phyloP scores from a whole-genome alignment of 2,888 invertebrate genomes.

The Drosophila subsilvestris region DNA sequence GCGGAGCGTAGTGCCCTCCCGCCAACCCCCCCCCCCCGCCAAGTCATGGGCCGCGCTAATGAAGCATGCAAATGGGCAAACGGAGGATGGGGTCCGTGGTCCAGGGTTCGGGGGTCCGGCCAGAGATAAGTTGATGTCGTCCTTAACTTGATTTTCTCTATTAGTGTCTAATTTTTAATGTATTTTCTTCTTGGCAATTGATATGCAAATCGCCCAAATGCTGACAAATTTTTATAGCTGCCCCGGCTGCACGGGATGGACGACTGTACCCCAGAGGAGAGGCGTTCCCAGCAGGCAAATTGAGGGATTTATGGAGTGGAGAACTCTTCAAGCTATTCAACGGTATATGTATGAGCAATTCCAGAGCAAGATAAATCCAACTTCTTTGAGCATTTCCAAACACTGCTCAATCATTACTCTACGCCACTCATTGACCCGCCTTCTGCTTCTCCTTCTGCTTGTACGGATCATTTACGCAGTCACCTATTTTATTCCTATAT shows the following conservation, averaged over 20 bases:
- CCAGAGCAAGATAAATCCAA: too few relatives aligned
- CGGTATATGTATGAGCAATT: too few relatives aligned
- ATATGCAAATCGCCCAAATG: constrained; percentile 68
- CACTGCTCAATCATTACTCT: too few relatives aligned
- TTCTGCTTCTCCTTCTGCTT: too few relatives aligned
- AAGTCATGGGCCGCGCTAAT: constrained; percentile 62
- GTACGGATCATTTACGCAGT: too few relatives aligned
- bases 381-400: too few relatives aligned
- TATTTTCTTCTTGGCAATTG: constrained; percentile 68
- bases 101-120: not conserved
- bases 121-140: constrained; percentile 66
- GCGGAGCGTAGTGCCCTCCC: constrained; percentile 51
- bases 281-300: not conserved
- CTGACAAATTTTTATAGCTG: constrained; percentile 2
- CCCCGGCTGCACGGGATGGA: not conserved
- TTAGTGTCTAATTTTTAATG: constrained; percentile 75
- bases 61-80: constrained; percentile 71
- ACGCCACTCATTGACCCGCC: too few relatives aligned
- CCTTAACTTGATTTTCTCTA: constrained; percentile 74
- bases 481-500: too few relatives aligned
- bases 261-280: not conserved
- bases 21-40: not conserved
- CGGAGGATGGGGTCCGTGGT: not conserved
- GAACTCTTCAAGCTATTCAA: too few relatives aligned
- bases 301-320: not conserved